Evolutionary conservation across 2,797 vertebrate genomes (phyloP).

Genomic region (Myripristis murdjan): DNA sequence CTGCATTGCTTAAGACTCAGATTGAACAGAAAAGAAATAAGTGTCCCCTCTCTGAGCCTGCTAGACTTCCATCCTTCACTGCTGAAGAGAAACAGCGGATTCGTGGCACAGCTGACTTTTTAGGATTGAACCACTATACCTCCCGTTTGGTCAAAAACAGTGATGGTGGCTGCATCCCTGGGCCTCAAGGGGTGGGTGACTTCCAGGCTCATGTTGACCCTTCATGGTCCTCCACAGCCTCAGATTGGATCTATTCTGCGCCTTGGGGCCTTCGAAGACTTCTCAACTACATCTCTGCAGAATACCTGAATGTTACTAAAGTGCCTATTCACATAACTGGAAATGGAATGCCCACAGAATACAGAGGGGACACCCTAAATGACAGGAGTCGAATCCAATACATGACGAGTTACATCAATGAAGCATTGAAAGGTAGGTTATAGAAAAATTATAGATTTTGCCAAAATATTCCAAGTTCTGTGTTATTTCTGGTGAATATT

Average conservation of each 20-base stretch:
- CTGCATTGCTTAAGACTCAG: slow-evolving; percentile 86
- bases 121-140: slow-evolving; percentile 95
- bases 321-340: slow-evolving; percentile 91
- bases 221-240: slow-evolving; percentile 87
- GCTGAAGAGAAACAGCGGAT: slow-evolving; percentile 87
- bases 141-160: slow-evolving; percentile 84
- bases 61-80: slow-evolving; percentile 89
- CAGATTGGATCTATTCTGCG: slow-evolving; percentile 88
- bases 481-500: too few relatives aligned
- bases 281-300: slow-evolving; percentile 89
- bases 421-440: slow-evolving; percentile 91
- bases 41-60: slow-evolving; percentile 82
- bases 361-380: slow-evolving; percentile 77
- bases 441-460: too few relatives aligned
- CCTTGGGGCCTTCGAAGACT: slow-evolving; percentile 93
- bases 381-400: slow-evolving; percentile 86
- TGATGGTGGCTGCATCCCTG: slow-evolving; percentile 77
- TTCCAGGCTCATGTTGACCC: slow-evolving; percentile 87
- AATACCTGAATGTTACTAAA: slow-evolving; percentile 83
- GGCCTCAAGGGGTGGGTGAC: slow-evolving; percentile 87
- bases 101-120: slow-evolving; percentile 92
- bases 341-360: slow-evolving; percentile 86
- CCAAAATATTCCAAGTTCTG: too few relatives aligned
- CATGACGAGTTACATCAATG: slow-evolving; percentile 89
- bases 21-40: slow-evolving; percentile 80